Percentiles rank a stretch among this genome's conserved stretches.
phyloP scores from a whole-genome alignment of 2,113 vertebrate genomes.

The Callithrix jacchus region DNA sequence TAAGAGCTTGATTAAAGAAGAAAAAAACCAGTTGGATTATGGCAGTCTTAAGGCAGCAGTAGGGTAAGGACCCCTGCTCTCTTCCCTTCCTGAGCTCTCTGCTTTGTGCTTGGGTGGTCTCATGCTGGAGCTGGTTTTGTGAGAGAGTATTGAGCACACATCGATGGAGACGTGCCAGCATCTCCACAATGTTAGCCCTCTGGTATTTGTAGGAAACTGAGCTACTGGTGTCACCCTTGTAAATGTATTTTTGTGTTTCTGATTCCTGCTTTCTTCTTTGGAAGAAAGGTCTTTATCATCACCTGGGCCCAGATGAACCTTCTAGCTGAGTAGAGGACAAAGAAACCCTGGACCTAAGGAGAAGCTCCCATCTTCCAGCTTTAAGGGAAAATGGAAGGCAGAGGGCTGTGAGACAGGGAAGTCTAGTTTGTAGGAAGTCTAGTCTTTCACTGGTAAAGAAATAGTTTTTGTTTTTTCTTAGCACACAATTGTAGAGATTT shows the following conservation, averaged over 20 bases:
- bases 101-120: neutral
- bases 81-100: neutral
- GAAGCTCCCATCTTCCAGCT: neutral
- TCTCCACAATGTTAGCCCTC: neutral
- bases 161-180: neutral
- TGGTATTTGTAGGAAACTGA: neutral
- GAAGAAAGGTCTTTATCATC: neutral
- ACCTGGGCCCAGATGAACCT: neutral
- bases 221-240: neutral
- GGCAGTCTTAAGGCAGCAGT: accelerated
- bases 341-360: neutral
- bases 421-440: neutral
- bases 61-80: neutral
- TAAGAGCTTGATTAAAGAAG: neutral
- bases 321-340: neutral
- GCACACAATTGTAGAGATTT: neutral
- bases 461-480: neutral
- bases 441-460: neutral
- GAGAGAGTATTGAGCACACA: accelerated
- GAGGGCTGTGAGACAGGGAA: neutral
- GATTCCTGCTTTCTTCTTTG: neutral
- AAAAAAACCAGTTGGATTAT: accelerated
- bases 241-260: neutral
- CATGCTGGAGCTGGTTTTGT: neutral
- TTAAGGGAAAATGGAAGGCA: neutral